These are phyloP conservation scores for Drosophila monieri DNA, from an alignment of 2,888 invertebrate genomes.

Conservation along the genomic window DNA sequence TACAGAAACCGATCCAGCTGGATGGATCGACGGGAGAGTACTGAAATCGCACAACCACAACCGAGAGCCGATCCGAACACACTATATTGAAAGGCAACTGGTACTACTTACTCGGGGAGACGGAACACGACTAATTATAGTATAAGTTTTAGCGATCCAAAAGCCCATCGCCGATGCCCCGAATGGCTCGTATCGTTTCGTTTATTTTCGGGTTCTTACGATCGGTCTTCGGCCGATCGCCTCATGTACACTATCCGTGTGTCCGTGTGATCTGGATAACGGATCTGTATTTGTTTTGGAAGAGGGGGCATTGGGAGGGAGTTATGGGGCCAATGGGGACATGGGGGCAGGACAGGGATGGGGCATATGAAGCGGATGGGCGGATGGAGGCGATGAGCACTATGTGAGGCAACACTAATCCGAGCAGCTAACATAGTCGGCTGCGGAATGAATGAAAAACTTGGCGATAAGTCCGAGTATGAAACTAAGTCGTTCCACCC, in stretches of 20 bases:
- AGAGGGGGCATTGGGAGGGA: slow-evolving; percentile 8
- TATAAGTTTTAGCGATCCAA: slow-evolving; percentile 80
- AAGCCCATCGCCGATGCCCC: slow-evolving; percentile 55
- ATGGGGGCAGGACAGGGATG: slow-evolving; percentile 12
- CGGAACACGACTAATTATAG: slow-evolving; percentile 84
- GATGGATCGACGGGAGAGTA: slow-evolving; percentile 83
- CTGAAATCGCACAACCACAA: slow-evolving; percentile 74
- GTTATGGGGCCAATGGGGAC: too few relatives aligned
- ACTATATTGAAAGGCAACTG: slow-evolving; percentile 46
- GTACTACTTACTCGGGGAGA: slow-evolving; percentile 84
- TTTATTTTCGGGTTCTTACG: slow-evolving; percentile 7
- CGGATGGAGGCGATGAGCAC: slow-evolving; percentile 12
- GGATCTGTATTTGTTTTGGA: slow-evolving; percentile 19
- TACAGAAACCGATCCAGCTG: slow-evolving; percentile 80
- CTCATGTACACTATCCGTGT: slow-evolving; percentile 66
- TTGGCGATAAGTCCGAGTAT: slow-evolving; percentile 54
- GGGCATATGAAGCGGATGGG: slow-evolving; percentile 61
- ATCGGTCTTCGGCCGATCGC: slow-evolving; percentile 27
- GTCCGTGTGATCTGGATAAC: slow-evolving; percentile 47
- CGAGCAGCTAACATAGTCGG: slow-evolving; percentile 56
- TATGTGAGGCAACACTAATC: slow-evolving; percentile 61
- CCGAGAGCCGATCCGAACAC: slow-evolving; percentile 52
- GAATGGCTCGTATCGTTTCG: slow-evolving; percentile 25
- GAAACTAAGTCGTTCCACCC: slow-evolving; percentile 47
- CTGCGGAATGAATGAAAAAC: slow-evolving; percentile 60